phyloP scores from a whole-genome alignment of 1,140 invertebrate genomes.

The Portunus trituberculatus region DNA sequence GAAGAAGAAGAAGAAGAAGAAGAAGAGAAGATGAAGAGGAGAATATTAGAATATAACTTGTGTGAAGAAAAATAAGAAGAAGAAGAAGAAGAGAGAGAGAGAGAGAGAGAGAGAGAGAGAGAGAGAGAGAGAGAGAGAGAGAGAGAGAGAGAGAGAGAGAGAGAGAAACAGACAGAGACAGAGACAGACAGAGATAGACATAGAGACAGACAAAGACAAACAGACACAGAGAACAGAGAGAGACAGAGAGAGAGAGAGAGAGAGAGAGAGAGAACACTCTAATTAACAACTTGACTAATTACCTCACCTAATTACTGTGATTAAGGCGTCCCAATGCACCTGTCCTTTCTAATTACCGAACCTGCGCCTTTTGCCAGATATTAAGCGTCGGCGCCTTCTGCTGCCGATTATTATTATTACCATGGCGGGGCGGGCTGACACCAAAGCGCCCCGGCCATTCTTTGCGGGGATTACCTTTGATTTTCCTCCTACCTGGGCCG shows the following conservation, averaged over 20 bases:
- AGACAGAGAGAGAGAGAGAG: not conserved
- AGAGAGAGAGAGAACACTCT: not conserved
- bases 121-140: not conserved
- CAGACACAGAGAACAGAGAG: no score
- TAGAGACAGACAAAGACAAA: not conserved
- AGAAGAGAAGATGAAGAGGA: not conserved
- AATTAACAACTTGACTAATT: conserved; percentile 24
- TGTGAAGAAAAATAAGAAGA: not conserved
- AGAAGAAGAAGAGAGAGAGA: not conserved
- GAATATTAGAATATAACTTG: no score
- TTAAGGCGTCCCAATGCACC: conserved; percentile 1
- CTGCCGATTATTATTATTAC: not conserved
- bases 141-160: not conserved
- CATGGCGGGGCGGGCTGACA: no score
- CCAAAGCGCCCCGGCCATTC: no score
- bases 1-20: not conserved
- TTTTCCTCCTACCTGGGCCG: not conserved
- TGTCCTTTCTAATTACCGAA: not conserved
- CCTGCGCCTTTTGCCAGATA: not conserved
- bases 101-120: not conserved
- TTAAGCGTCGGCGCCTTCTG: not conserved
- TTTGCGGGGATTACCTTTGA: no score
- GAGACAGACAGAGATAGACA: no score
- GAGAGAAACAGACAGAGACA: no score
- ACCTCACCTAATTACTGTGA: not conserved